Evolutionary conservation across 2,888 invertebrate genomes (phyloP), one percentile per base, ranked within the genome.

Genomic region (Notodonta dromedarius): DNA sequence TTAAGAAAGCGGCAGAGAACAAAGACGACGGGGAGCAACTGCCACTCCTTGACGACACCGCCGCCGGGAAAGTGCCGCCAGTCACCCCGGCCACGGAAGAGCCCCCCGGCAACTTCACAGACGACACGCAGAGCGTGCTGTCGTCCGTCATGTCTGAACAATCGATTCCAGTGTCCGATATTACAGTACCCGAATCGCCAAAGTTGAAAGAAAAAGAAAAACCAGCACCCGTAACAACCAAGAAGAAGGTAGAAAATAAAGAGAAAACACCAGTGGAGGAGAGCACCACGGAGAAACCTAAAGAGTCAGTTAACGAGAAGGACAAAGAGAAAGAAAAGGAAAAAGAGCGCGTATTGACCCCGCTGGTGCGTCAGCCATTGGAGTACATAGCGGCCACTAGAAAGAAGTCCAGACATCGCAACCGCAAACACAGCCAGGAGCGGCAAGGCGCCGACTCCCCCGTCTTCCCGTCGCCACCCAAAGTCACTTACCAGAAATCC

Each of bases 1-100:
- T 98, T 14, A 97, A 97, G 83, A 96, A 97, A 74, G 97, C 97
- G 0, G 97, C 97, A 0, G 97, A 96, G 74, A 97, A 96, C 66
- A 97, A 97, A 83, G 96, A 97, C 65, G 96, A 97, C 68, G 96
- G 96, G 35, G 97, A 97, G 73, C 96, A 96, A 73, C 88, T 96
- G 44, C 97, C 97, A 0, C 85, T 96, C 3, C 86, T 96, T 56
- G 96, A 97, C 76, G 96, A 96, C 77, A 91, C 94, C 32, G 90
- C 94, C 14, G 85, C 88, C 5, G 87, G 94, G 24, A 95, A 95
- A 80, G 96, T 95, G 57, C 96, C 96, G 50, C 96, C 96, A 9
- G 96, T 95, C 16, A 96, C 96, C 5, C 96, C 96, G 56, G 95
- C 95, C 52, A 94, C 94, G 56, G 96, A 96, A 71, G 95, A 95